Base-by-base conservation (phyloP, 2,888 invertebrate genomes). In the Phalera bucephala region DNA sequence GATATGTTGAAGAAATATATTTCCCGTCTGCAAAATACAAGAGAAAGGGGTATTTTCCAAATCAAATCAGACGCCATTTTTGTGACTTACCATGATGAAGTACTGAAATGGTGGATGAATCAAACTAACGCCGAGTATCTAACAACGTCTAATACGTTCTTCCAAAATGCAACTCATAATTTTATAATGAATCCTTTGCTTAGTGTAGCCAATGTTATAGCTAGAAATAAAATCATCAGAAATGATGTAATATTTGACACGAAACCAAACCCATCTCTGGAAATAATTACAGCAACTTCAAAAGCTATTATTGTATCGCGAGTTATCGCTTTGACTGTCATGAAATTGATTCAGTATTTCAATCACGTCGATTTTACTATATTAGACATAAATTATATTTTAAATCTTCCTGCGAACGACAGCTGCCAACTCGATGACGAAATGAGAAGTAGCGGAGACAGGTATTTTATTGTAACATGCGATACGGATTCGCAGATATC, bases 341-440 rank as follows among this genome's bases (percentile, higher is more conserved):
- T 38, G 2, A 52, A 52, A 36, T 14, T 52, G 4, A 11, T 34
- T 6, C 46, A 51, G 31, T 34, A 17, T n/a, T 15, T 43, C 9
- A 36, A 37, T 2, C 8, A 29, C 0, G 12, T 7, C 3, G 25
- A 34, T 2, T 13, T 28, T 19, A 17, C 19, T 25, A 28, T 47
- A 1, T 19, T 46, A 25, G 41, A 47, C 12, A 22, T 47, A 14
- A 41, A 41, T n/a, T 40, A 36, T 7, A 20, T 46, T 15, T 22
- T 37, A 25, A 33, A 35, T 15, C 21, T 47, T n/a, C 31, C 15
- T 14, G 10, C 17, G 6, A 25, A 31, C 3, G 47, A 35, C 2
- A 31, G 14, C 0, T 29, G 13, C 6, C 27, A 32, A 8, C 7
- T 47, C 2, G 4, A 21, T 4, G 15, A 2, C 0, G 47, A 47